A percentile compares a stretch with the other conserved stretches of the same genome.
phyloP scores from a whole-genome alignment of 2,888 invertebrate species.

The Apodemia mormo region DNA sequence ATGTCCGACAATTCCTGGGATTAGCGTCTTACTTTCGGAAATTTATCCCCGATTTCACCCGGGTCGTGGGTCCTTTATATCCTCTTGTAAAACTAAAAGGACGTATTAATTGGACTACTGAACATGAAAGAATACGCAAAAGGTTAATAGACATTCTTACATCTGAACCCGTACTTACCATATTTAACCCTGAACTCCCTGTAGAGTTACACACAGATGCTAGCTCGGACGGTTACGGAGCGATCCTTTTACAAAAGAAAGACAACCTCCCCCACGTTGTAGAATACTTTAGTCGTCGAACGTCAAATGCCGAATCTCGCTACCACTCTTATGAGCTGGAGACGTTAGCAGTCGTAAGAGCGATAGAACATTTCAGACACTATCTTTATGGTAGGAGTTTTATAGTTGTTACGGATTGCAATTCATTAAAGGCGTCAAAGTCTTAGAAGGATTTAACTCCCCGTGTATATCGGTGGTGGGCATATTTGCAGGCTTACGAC shows the following conservation, averaged over 20 bases:
- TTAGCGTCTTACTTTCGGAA: conserved; percentile 23
- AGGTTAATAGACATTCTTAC: conserved; percentile 14
- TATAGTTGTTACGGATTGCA: no score
- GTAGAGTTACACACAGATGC: conserved; percentile 36
- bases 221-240: neutral
- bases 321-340: conserved; percentile 33
- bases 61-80: conserved; percentile 20
- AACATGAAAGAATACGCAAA: conserved; percentile 18
- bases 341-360: no score
- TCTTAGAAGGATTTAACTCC: conserved; percentile 37
- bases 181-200: conserved; percentile 29
- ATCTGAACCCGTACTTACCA: conserved; percentile 10
- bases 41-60: conserved; percentile 23
- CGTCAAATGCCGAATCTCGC: no score
- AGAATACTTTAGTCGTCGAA: conserved; percentile 33
- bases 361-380: no score
- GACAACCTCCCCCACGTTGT: conserved; percentile 21
- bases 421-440: conserved; percentile 24
- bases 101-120: conserved; percentile 26
- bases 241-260: no score
- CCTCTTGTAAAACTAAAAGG: conserved; percentile 25
- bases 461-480: conserved; percentile 34
- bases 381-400: no score
- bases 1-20: conserved; percentile 23
- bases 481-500: conserved; percentile 30